These are phyloP conservation scores for Coluber constrictor DNA, from an alignment of 2,797 vertebrate species.

Conservation along the genomic window DNA sequence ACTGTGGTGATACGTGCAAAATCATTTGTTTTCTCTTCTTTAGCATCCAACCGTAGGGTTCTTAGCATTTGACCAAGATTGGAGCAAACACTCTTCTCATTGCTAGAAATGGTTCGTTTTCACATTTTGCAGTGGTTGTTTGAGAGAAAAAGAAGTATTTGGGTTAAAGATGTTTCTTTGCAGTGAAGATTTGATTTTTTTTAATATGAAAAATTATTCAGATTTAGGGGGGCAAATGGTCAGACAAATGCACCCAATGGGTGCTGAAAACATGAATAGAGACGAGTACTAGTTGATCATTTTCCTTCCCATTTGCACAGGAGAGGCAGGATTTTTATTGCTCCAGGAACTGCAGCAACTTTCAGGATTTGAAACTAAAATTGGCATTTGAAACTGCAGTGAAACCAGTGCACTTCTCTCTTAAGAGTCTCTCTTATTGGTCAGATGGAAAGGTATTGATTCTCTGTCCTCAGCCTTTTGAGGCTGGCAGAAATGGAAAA, in stretches of 20 bases:
- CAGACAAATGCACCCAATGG: neutral
- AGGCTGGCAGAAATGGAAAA: neutral
- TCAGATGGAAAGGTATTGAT: neutral
- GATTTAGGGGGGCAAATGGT: neutral
- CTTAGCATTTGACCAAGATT: neutral
- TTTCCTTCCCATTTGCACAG: neutral
- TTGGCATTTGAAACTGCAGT: neutral
- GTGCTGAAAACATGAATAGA: neutral
- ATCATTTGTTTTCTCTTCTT: neutral
- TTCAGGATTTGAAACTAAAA: neutral
- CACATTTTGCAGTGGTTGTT: neutral
- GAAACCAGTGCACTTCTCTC: neutral
- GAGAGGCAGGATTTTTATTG: neutral
- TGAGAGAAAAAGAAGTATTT: neutral
- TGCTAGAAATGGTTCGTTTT: neutral
- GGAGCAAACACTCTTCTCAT: neutral
- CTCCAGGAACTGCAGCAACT: neutral
- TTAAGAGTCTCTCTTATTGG: neutral
- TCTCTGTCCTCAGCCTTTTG: neutral
- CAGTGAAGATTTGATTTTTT: neutral
- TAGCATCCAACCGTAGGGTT: neutral
- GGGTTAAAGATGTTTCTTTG: neutral
- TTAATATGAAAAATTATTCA: neutral
- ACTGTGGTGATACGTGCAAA: neutral
- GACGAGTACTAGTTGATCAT: neutral